A percentile compares a stretch with the other conserved stretches of the same genome.
Evolutionary conservation across 53 echinoderm and acorn worm genomes (phyloP).

Genomic region (Arbacia lixula): DNA sequence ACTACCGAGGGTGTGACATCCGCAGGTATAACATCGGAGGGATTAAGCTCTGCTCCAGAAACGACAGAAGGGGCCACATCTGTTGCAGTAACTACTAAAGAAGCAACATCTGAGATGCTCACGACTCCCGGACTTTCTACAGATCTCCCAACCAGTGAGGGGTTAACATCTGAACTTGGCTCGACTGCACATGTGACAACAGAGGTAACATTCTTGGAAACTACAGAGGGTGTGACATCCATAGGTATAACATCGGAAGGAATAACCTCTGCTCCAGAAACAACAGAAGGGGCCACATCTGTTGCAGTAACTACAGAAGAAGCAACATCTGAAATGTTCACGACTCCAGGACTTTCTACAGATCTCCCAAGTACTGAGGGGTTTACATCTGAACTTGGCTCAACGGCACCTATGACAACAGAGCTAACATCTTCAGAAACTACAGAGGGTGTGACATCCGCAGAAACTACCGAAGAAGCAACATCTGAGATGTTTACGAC

Average conservation of each 20-base stretch:
- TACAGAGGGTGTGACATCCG: background rate
- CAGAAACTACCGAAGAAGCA: background rate
- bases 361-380: background rate
- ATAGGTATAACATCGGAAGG: background rate
- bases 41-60: background rate
- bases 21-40: background rate
- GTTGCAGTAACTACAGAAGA: background rate
- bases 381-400: background rate
- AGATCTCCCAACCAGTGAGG: background rate
- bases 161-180: background rate
- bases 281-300: background rate
- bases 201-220: background rate
- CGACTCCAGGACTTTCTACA: background rate
- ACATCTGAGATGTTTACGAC: background rate
- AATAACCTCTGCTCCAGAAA: background rate
- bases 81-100: constrained; percentile 4
- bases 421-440: background rate
- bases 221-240: background rate
- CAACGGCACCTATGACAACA: background rate
- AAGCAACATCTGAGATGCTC: background rate
- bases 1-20: background rate
- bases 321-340: background rate
- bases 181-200: background rate
- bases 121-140: background rate
- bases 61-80: background rate